Evolutionary conservation across 2,113 vertebrate genomes (phyloP), one percentile per base, ranked within the genome.

Genomic region (Elanus axillaris): DNA sequence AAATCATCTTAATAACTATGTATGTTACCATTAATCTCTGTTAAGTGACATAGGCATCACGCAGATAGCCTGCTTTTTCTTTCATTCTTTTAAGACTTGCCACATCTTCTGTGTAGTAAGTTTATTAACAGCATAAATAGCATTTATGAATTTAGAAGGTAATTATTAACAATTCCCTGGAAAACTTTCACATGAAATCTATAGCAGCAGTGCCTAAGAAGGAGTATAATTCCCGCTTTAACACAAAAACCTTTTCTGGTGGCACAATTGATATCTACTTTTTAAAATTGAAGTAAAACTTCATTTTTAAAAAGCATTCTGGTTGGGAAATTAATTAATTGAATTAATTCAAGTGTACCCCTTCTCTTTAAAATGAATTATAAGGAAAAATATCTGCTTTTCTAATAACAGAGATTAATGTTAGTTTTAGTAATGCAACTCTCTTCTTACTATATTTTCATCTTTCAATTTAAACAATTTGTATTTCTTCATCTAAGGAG

Each of bases 401-500:
- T 92, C 36, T 73, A 79, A n/a, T 72, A 71, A 40, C 42, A 72
- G 40, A 88, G 79, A 95, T 95, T 93, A 80, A 76, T 94, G 73
- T 74, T 95, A 88, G 21, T 93, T 94, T 96, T 95, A 64, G 16
- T 95, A 90, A 95, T 94, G 47, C 83, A 94, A 34, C 26, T 86
- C 34, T 88, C 63, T 97, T 97, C 78, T 90, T 60, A 67, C 79
- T 94, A 60, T 79, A 68, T 97, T 98, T 96, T 94, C 81, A 90
- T 97, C 74, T 94, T 97, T 97, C 87, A 92, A 36, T 93, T 97
- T 73, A 92, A 97, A 80, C 52, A 80, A 58, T 91, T 36, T 86
- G 5, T 92, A 71, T 89, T 96, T 93, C 73, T 88, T 67, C 92
- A 91, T 77, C 73, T 95, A 56, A 90, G 97, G 88, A 96, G 80